phyloP scores from a whole-genome alignment of 2,888 invertebrate species.

The Sinelater perroti region DNA sequence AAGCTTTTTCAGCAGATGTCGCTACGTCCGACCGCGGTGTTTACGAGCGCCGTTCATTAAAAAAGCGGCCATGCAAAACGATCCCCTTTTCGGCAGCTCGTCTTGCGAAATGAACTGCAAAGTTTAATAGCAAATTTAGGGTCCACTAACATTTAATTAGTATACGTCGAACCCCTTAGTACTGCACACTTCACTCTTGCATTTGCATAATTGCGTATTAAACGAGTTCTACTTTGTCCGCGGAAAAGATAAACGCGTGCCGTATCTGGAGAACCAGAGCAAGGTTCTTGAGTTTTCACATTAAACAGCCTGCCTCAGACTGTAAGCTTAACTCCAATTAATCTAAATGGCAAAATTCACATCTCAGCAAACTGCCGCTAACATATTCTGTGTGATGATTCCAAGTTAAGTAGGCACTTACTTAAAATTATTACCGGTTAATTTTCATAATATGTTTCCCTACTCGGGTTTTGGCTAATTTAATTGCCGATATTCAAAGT shows the following conservation, averaged over 20 bases:
- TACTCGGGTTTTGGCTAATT: conserved; percentile 34
- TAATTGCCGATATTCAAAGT: conserved; percentile 36
- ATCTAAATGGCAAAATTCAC: conserved; percentile 47
- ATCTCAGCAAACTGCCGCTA: conserved; percentile 43
- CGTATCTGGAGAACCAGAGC: conserved; percentile 46
- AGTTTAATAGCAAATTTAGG: conserved; percentile 5
- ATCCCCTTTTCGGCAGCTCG: neutral
- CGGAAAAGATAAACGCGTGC: conserved; percentile 49
- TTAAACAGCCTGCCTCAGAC: conserved; percentile 43
- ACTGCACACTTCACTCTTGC: conserved; percentile 33
- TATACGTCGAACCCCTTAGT: conserved; percentile 22
- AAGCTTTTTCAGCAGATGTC: conserved; percentile 44
- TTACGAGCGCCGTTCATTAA: conserved; percentile 24
- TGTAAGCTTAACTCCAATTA: conserved; percentile 47
- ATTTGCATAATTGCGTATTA: conserved; percentile 52
- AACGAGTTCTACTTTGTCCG: conserved; percentile 45
- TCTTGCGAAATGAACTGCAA: neutral
- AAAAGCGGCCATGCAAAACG: too few species aligned
- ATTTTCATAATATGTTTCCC: conserved; percentile 40
- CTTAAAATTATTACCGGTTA: conserved; percentile 40
- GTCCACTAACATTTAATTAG: conserved; percentile 18
- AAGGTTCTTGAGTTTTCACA: conserved; percentile 45
- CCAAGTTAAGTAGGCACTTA: conserved; percentile 40
- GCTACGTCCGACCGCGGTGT: conserved; percentile 40
- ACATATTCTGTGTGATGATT: conserved; percentile 47